Conservation (phyloP, 2,797 vertebrate species). For the Austrolebias charrua region DNA sequence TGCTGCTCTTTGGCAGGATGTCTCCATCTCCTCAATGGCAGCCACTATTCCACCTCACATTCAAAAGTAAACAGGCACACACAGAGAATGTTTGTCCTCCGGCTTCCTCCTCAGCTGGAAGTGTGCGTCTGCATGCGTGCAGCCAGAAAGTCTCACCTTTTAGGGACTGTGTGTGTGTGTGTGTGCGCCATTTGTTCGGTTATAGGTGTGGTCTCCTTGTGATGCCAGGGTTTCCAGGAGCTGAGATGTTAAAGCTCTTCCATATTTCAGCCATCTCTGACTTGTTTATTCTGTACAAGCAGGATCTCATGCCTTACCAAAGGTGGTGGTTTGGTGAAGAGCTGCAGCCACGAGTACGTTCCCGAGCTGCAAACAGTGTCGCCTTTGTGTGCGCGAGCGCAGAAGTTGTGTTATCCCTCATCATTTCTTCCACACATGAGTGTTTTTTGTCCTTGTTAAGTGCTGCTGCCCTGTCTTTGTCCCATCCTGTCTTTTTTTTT, state of each 20-base stretch:
- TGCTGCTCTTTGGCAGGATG: conserved; percentile 50
- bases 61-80: conserved; percentile 78
- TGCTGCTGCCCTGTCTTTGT: conserved; percentile 48
- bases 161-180: conserved; percentile 42
- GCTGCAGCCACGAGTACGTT: conserved; percentile 54
- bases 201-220: conserved; percentile 44
- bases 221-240: conserved; percentile 33
- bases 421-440: conserved; percentile 43
- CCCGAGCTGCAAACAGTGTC: conserved; percentile 60
- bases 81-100: conserved; percentile 54
- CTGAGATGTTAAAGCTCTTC: conserved; percentile 13
- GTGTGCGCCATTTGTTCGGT: conserved; percentile 43
- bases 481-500: conserved; percentile 39
- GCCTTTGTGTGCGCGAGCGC: conserved; percentile 60
- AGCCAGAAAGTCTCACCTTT: conserved; percentile 48
- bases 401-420: conserved; percentile 34
- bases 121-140: conserved; percentile 32
- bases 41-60: conserved; percentile 75
- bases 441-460: conserved; percentile 33
- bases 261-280: conserved; percentile 17
- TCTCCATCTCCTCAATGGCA: conserved; percentile 66
- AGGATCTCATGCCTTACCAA: conserved; percentile 45
- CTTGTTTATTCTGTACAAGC: conserved; percentile 3
- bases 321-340: conserved; percentile 57
- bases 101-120: conserved; percentile 65